Percentiles rank a stretch among this genome's conserved stretches.
These are phyloP conservation scores for Mesocricetus auratus DNA, from an alignment of 2,113 vertebrate species.

Conservation along the genomic window DNA sequence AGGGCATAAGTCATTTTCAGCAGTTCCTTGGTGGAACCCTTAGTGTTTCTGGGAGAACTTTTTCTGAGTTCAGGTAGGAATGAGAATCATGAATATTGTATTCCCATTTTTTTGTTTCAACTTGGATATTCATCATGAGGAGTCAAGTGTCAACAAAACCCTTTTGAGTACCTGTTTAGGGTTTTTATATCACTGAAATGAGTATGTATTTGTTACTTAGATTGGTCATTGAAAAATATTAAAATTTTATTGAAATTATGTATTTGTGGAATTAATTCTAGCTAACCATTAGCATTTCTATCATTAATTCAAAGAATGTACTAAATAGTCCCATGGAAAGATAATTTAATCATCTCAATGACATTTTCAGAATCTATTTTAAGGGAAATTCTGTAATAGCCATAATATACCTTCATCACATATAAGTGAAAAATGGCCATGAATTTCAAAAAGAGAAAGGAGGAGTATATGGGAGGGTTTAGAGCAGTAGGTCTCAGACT, in stretches of 20 bases:
- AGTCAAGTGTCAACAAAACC: neutral
- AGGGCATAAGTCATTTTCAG: neutral
- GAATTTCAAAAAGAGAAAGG: neutral
- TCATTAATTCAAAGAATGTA: neutral
- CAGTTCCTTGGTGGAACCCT: neutral
- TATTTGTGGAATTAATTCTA: neutral
- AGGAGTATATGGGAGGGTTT: neutral
- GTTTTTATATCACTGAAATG: neutral
- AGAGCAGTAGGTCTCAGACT: neutral
- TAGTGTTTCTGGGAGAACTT: slow-evolving; percentile 20
- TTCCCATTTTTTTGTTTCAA: neutral
- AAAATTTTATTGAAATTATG: neutral
- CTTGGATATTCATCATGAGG: neutral
- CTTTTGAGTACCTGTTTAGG: neutral
- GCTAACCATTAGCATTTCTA: neutral
- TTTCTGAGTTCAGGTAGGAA: slow-evolving; percentile 56
- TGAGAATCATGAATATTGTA: neutral
- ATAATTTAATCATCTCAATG: neutral
- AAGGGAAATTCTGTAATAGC: neutral
- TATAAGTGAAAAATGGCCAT: neutral
- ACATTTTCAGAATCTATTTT: neutral
- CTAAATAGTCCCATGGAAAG: neutral
- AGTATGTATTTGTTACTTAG: neutral
- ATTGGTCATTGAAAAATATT: neutral
- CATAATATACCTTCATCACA: rapidly evolving